phyloP scores from a whole-genome alignment of 2,113 vertebrate genomes.

The Lepus americanus region DNA sequence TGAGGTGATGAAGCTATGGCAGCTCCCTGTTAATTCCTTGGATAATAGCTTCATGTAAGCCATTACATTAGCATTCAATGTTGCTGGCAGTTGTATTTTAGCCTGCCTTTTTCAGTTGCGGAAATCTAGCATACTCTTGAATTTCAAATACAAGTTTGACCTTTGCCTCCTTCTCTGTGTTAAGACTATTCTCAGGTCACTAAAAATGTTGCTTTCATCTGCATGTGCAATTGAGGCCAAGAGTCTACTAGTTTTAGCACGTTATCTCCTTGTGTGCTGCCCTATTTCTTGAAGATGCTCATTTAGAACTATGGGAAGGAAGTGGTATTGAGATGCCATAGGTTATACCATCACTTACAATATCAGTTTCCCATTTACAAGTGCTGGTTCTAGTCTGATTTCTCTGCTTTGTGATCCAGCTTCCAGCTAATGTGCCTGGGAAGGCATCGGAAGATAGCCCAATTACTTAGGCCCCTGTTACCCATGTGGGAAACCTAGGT shows the following conservation, averaged over 20 bases:
- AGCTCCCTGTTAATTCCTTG: neutral
- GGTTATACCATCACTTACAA: too few species aligned
- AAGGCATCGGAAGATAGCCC: too few species aligned
- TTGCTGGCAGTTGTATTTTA: neutral
- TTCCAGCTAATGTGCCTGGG: too few species aligned
- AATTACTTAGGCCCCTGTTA: too few species aligned
- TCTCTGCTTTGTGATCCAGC: too few species aligned
- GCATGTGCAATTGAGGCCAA: neutral
- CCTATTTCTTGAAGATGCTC: neutral
- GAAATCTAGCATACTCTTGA: neutral
- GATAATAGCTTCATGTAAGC: neutral
- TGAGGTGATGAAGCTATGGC: neutral
- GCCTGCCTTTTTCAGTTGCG: neutral
- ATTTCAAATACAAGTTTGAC: neutral
- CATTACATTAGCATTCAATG: neutral
- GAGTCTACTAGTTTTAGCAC: neutral
- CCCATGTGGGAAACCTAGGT: too few species aligned
- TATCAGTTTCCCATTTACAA: too few species aligned
- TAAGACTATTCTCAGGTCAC: neutral
- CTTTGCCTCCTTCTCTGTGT: neutral
- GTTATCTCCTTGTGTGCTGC: neutral
- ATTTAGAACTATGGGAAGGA: too few species aligned
- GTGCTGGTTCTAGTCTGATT: too few species aligned
- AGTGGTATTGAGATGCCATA: too few species aligned
- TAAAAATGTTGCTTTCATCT: neutral